A percentile compares a stretch with the other conserved stretches of the same genome.
These are phyloP conservation scores for Bagarius yarrelli DNA, from an alignment of 2,113 vertebrate species.

Conservation along the genomic window DNA sequence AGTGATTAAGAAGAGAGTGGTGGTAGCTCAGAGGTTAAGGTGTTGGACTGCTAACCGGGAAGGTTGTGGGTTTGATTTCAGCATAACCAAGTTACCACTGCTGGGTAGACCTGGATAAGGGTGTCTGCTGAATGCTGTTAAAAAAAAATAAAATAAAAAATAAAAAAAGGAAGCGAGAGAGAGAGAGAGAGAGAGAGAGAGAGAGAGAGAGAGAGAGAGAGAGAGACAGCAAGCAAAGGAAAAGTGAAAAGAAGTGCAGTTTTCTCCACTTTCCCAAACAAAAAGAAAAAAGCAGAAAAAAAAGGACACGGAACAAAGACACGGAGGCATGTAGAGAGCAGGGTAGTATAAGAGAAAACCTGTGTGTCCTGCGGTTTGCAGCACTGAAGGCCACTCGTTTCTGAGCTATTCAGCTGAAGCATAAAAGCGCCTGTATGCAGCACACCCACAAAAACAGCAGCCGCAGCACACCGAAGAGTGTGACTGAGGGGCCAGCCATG, in stretches of 20 bases:
- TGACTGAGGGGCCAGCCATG: conserved; percentile 34
- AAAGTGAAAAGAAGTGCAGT: conserved; percentile 5
- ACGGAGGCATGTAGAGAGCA: not conserved
- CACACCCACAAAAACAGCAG: conserved; percentile 22
- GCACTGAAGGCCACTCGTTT: conserved; percentile 46
- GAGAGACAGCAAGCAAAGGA: no score
- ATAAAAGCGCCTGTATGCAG: conserved; percentile 29
- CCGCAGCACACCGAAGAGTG: not conserved
- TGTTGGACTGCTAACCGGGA: no score
- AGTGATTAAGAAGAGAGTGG: no score
- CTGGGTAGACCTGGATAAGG: no score
- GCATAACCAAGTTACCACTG: no score
- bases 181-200: no score
- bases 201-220: no score
- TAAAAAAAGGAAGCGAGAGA: no score
- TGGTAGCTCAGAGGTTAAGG: no score
- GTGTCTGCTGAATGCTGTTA: no score
- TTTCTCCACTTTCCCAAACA: conserved; percentile 12
- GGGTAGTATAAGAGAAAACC: conserved; percentile 25
- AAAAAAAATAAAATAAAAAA: no score
- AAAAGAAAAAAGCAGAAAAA: not conserved
- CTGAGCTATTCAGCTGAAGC: conserved; percentile 45
- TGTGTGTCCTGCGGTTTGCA: conserved; percentile 16
- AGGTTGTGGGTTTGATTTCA: no score
- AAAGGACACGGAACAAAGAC: conserved; percentile 26